A percentile compares a stretch with the other conserved stretches of the same genome.
Conservation (phyloP, 1,140 invertebrate species). For the Elymnias hypermnestra region DNA sequence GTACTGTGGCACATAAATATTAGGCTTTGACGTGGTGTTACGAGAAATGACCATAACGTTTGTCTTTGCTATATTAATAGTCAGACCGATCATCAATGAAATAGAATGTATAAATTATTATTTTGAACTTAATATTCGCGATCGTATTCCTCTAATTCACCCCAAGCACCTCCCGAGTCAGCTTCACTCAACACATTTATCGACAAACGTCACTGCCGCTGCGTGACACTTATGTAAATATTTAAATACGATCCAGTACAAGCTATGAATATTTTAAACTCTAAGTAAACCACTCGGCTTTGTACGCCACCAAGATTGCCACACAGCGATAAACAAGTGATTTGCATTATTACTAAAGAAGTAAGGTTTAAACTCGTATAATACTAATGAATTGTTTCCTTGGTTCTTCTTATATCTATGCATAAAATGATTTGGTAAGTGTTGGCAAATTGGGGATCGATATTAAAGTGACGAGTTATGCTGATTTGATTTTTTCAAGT, state of each 20-base stretch:
- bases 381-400: conserved; percentile 23
- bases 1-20: too few species aligned
- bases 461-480: conserved; percentile 73
- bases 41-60: too few species aligned
- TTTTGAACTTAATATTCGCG: not conserved
- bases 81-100: too few species aligned
- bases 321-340: conserved; percentile 48
- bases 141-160: conserved; percentile 13
- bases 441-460: conserved; percentile 72
- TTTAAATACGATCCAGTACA: conserved; percentile 78
- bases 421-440: conserved; percentile 72
- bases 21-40: too few species aligned
- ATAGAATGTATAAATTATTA: too few species aligned
- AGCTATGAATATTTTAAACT: conserved; percentile 78
- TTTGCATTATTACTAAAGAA: conserved; percentile 31
- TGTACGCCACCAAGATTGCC: conserved; percentile 49
- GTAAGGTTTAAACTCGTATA: conserved; percentile 48
- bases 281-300: conserved; percentile 67
- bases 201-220: conserved; percentile 66
- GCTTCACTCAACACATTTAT: conserved; percentile 70
- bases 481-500: conserved; percentile 75
- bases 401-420: conserved; percentile 60
- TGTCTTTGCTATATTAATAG: too few species aligned
- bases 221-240: conserved; percentile 71
- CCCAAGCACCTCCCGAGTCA: conserved; percentile 39